Evolutionary conservation across 2,113 vertebrate species (phyloP), one percentile per base, ranked within the genome.

Genomic region (Mungos mungo): DNA sequence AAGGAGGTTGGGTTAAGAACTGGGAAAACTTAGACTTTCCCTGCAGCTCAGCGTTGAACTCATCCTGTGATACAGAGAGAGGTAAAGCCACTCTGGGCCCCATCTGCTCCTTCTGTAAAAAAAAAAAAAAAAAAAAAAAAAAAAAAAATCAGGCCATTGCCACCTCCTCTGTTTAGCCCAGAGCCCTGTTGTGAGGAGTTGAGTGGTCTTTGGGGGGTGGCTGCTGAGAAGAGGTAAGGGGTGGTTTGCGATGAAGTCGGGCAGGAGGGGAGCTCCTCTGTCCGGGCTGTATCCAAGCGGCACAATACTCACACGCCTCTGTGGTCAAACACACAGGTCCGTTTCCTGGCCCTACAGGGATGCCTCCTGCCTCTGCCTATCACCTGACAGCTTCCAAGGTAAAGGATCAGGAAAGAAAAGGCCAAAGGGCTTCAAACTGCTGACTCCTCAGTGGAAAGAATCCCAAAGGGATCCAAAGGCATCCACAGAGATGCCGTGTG

Each of bases 401-500:
- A 81, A 95, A 93, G 45, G 69, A 47, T n/a, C 33, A 38, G 69
- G 41, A 77, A 82, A 93, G 52, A 80, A 74, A 95, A 92, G 23
- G 29, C 50, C 57, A 35, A 23, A 50, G 35, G 66, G 6, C 57
- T 86, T 60, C 41, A 33, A 60, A 27, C 5, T 68, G 21, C 57
- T 80, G 79, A 81, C 31, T 79, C 12, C 31, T 96, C 5, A 10
- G 45, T 68, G 65, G 41, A 50, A 90, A 95, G 41, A 71, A 45
- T 16, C 63, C 23, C 29, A 76, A 50, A 57, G 69, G 66, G 68
- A 66, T 29, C 31, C 29, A 41, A 88, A 47, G 35, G 47, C 35
- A 52, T 31, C 76, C 10, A 19, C 79, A 31, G 0, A 31, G 50
- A 41, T 89, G 72, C n/a, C 50, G 72, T 38, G 50, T 72, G 71